Evolutionary conservation across 2,888 invertebrate genomes (phyloP).

Genomic region (Lamellibrachia columna): DNA sequence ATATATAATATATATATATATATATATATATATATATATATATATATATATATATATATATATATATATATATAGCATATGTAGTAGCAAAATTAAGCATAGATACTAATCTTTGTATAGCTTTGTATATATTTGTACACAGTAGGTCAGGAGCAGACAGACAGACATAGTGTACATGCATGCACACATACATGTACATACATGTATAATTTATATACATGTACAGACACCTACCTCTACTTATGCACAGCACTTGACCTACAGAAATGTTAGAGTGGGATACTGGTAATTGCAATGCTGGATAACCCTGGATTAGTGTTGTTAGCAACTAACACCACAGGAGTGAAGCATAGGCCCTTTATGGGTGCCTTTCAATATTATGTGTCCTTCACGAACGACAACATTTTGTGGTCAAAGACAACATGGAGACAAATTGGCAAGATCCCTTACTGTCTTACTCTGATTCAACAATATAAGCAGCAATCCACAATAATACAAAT

Average conservation of each 20-base stretch:
- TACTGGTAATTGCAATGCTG: background rate
- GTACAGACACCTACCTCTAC: background rate
- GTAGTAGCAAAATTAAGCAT: background rate
- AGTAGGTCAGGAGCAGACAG: no score
- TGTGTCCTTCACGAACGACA: background rate
- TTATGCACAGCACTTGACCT: background rate
- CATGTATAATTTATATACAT: slow-evolving; percentile 18
- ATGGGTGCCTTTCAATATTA: background rate
- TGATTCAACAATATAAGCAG: background rate
- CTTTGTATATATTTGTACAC: no score
- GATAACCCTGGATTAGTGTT: background rate
- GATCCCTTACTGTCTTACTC: background rate
- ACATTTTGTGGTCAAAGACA: background rate
- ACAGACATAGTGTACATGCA: background rate
- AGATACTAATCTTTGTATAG: background rate
- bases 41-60: slow-evolving; percentile 21
- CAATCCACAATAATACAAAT: background rate
- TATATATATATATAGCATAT: background rate
- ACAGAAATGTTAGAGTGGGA: background rate
- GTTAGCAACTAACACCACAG: background rate
- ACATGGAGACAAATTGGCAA: background rate
- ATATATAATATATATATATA: slow-evolving; percentile 5
- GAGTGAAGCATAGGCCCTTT: background rate
- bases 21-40: slow-evolving; percentile 7
- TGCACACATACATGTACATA: background rate